These are phyloP conservation scores for Sebastes iracundus DNA, from an alignment of 2,797 vertebrate genomes.

Conservation along the genomic window DNA sequence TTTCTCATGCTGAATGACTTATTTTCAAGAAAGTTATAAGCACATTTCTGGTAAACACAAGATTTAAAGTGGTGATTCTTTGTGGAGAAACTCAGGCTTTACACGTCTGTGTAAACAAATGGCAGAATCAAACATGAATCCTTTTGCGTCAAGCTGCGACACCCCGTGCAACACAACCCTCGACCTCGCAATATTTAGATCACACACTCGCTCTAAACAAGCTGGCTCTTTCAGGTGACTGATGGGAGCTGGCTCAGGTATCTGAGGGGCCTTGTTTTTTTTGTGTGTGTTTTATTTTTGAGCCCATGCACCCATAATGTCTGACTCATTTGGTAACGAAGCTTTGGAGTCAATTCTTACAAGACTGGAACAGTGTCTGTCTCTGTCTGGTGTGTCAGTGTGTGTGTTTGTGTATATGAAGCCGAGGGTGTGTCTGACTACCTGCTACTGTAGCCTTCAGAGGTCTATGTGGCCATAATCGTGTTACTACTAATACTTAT, in stretches of 20 bases:
- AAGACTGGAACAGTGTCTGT: slow-evolving; percentile 21
- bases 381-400: slow-evolving; percentile 18
- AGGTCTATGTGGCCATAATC: neutral
- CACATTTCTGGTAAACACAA: too few relatives aligned
- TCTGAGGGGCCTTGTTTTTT: slow-evolving; percentile 6
- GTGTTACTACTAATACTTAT: neutral
- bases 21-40: too few relatives aligned
- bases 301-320: slow-evolving; percentile 16
- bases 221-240: slow-evolving; percentile 13
- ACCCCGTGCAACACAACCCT: neutral
- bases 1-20: too few relatives aligned
- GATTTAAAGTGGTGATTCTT: neutral
- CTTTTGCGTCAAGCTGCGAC: neutral
- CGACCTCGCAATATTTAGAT: slow-evolving; percentile 15
- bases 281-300: slow-evolving; percentile 22
- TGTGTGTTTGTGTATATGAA: neutral
- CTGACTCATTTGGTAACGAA: slow-evolving; percentile 45
- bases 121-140: neutral
- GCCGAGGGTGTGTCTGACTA: neutral
- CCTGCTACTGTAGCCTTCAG: neutral
- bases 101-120: neutral
- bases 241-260: slow-evolving; percentile 13
- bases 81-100: neutral
- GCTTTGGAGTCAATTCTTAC: slow-evolving; percentile 37
- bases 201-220: slow-evolving; percentile 11